A percentile compares a stretch with the other conserved stretches of the same genome.
Conservation (phyloP, 2,797 vertebrate genomes). For the Hemitrygon akajei region DNA sequence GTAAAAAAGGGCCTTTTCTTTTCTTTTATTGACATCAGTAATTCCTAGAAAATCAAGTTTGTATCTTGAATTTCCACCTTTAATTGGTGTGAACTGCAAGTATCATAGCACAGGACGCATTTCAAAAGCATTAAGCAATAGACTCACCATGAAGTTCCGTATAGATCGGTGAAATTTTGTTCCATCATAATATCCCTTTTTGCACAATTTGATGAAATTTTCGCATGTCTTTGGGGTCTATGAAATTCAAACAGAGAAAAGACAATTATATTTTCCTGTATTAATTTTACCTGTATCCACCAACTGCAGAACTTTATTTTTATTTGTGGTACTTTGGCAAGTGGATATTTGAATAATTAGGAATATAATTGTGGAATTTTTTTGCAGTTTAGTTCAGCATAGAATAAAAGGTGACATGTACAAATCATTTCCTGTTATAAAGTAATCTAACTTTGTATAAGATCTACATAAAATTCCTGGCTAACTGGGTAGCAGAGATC, state of each 20-base stretch:
- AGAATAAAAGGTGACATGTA: neutral
- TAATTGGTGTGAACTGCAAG: neutral
- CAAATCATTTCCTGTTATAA: neutral
- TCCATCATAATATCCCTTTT: conserved; percentile 81
- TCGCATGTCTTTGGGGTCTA: conserved; percentile 88
- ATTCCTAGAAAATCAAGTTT: neutral
- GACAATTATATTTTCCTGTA: neutral
- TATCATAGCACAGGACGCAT: neutral
- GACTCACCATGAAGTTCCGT: conserved; percentile 86
- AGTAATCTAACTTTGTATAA: neutral
- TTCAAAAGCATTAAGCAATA: neutral
- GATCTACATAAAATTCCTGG: no score
- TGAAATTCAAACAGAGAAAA: conserved; percentile 39
- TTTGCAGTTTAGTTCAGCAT: no score
- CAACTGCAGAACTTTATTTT: neutral
- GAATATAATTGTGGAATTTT: neutral
- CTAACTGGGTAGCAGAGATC: no score
- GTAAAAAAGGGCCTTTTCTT: neutral
- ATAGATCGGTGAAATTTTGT: conserved; percentile 92
- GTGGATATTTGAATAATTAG: neutral
- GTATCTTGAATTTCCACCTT: neutral
- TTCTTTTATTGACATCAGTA: neutral
- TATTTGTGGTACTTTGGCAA: neutral
- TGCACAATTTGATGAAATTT: conserved; percentile 87
- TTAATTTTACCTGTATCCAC: neutral